Percentiles rank a stretch among this genome's conserved stretches.
phyloP scores from a whole-genome alignment of 2,113 vertebrate species.

The Indicator maculatus region DNA sequence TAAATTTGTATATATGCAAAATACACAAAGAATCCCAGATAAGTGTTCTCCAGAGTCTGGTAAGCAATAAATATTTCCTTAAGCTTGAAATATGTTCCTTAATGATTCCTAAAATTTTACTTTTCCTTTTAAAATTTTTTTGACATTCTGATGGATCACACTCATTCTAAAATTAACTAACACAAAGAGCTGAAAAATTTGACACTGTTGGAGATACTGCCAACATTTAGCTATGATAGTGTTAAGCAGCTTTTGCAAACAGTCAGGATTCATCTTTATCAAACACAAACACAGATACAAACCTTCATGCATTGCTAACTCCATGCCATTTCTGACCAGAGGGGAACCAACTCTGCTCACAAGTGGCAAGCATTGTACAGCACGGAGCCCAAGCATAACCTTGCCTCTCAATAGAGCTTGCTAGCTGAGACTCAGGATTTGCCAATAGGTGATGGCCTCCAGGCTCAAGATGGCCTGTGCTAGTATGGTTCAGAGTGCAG shows the following conservation, averaged over 20 bases:
- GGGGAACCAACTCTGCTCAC: background rate
- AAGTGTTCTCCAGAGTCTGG: background rate
- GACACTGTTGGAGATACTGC: fast-evolving
- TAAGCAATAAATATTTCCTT: background rate
- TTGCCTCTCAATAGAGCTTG: background rate
- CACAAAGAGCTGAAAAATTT: background rate
- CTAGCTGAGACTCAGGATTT: background rate
- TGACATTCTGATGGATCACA: background rate
- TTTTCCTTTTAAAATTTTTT: background rate
- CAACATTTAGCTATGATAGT: background rate
- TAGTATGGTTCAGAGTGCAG: background rate
- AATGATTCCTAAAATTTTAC: background rate
- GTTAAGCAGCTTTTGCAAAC: background rate
- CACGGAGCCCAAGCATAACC: background rate
- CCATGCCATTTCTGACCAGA: background rate
- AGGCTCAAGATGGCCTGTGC: background rate
- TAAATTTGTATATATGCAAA: background rate
- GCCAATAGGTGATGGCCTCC: background rate
- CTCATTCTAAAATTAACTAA: background rate
- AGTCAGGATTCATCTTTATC: background rate
- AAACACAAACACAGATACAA: background rate
- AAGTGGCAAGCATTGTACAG: background rate
- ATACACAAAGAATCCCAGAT: background rate
- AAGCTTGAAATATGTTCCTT: background rate
- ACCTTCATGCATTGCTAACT: background rate